A percentile compares a stretch with the other conserved stretches of the same genome.
Conservation (phyloP, 2,113 vertebrate genomes). For the Crotalus horridus region DNA sequence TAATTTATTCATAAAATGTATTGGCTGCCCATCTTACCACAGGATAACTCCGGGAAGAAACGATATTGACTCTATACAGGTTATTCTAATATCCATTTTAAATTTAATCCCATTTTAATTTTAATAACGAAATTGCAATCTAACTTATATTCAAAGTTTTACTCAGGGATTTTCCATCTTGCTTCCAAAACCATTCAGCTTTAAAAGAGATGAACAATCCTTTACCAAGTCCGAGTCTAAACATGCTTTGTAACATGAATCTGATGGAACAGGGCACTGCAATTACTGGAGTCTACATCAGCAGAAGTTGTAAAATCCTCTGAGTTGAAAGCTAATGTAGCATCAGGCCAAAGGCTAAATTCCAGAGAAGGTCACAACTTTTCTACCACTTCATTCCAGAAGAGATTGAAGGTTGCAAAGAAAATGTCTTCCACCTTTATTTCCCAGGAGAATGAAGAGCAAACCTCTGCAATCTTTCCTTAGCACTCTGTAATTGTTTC, state of each 20-base stretch:
- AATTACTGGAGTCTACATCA: conserved; percentile 19
- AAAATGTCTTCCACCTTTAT: not conserved
- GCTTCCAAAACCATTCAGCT: not conserved
- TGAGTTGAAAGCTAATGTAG: conserved; percentile 7
- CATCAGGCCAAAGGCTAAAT: conserved; percentile 26
- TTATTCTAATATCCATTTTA: not conserved
- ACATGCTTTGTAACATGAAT: conserved; percentile 9
- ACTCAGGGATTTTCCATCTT: not conserved
- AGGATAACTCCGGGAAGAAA: not conserved
- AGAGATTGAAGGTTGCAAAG: not conserved
- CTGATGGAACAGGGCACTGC: not conserved
- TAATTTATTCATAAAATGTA: not conserved
- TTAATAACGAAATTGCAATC: not conserved
- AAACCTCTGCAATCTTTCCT: not conserved
- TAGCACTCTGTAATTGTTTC: not conserved
- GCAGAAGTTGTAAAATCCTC: conserved; percentile 6
- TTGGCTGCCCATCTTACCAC: not conserved
- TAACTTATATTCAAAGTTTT: not conserved
- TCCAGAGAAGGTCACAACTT: conserved; percentile 7
- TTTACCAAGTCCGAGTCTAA: not conserved
- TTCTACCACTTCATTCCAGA: not conserved
- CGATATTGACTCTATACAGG: not conserved
- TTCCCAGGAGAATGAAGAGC: not conserved
- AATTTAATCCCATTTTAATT: not conserved
- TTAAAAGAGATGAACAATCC: not conserved